These are phyloP conservation scores for Dasysyrphus tricinctus DNA, from an alignment of 2,888 invertebrate species.

Conservation along the genomic window DNA sequence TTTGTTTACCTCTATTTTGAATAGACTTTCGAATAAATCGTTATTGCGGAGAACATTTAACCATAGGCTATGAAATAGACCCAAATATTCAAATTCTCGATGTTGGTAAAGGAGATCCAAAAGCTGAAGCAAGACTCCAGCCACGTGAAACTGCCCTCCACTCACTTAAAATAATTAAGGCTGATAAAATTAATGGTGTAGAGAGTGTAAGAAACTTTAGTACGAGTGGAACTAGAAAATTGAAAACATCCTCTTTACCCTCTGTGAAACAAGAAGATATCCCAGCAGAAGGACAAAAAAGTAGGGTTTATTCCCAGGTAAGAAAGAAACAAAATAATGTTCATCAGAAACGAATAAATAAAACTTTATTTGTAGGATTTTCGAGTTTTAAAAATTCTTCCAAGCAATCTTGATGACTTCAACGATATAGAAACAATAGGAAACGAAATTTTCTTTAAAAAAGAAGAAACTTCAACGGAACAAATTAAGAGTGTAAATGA, in stretches of 20 bases:
- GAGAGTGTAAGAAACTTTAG: conserved; percentile 47
- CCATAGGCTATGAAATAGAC: conserved; percentile 82
- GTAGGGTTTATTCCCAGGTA: conserved; percentile 78
- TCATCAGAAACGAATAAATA: background rate
- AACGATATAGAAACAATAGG: conserved; percentile 77
- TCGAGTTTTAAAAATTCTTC: conserved; percentile 77
- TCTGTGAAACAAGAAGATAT: conserved; percentile 42
- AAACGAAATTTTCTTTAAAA: conserved; percentile 77
- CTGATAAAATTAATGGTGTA: conserved; percentile 59
- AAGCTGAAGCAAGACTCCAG: conserved; percentile 77
- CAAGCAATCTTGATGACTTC: conserved; percentile 77
- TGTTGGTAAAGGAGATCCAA: conserved; percentile 71
- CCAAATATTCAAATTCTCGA: conserved; percentile 78
- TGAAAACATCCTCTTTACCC: conserved; percentile 54
- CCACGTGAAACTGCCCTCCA: conserved; percentile 76
- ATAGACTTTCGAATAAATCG: conserved; percentile 85
- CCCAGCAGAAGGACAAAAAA: conserved; percentile 49
- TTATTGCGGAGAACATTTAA: conserved; percentile 85
- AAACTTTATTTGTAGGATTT: conserved; percentile 75
- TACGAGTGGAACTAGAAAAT: conserved; percentile 37
- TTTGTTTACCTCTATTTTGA: conserved; percentile 72
- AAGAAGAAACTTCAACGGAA: conserved; percentile 66
- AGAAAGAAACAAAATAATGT: conserved; percentile 3
- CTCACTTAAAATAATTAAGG: conserved; percentile 78
- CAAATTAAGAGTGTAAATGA: conserved; percentile 28